Evolutionary conservation across 2,113 vertebrate species (phyloP), one percentile per base, ranked within the genome.

Genomic region (Pangasianodon hypophthalmus): DNA sequence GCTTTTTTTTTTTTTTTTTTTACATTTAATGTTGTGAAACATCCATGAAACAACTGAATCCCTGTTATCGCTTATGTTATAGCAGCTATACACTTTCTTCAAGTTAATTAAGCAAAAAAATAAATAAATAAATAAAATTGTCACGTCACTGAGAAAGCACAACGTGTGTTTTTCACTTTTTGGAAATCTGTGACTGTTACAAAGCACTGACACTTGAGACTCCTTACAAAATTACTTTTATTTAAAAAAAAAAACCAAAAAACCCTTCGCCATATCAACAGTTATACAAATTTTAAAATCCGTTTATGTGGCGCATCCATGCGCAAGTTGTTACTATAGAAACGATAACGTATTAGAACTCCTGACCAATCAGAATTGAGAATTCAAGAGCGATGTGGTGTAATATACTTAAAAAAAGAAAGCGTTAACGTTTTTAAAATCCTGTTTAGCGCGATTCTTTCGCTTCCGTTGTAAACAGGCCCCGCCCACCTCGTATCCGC

Each of bases 401-500:
- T 16, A 4, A 14, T 71, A 4, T 71, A 32, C 62, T 10, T 9
- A 69, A 69, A 37, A 32, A 11, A 69, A n/a, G 2, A 1, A 14
- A 37, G 19, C 54, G 5, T 56, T 56, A 54, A 54, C 52, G 14
- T 56, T 56, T 48, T 48, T 8, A 8, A 48, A 8, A 48, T 37
- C 52, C 11, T 54, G 52, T 54, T 54, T 54, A 54, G 52, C 52
- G 0, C 0, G 54, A 19, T 56, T 71, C 2, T 18, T 71, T 62
- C 24, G 9, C 60, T 9, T 26, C 11, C 29, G 2, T 13, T 0
- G 46, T 3, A 16, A 24, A 56, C 52, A 67, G 32, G 26, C 19
- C 46, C 69, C 52, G 77, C 94, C 18, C 84, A 99, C 98, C 98
- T 99, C 98, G 79, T 99, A 99, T 91, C 98, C 98, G 88, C 98